These are phyloP conservation scores for Protophormia terraenovae DNA, from an alignment of 2,888 invertebrate species.

Conservation along the genomic window DNA sequence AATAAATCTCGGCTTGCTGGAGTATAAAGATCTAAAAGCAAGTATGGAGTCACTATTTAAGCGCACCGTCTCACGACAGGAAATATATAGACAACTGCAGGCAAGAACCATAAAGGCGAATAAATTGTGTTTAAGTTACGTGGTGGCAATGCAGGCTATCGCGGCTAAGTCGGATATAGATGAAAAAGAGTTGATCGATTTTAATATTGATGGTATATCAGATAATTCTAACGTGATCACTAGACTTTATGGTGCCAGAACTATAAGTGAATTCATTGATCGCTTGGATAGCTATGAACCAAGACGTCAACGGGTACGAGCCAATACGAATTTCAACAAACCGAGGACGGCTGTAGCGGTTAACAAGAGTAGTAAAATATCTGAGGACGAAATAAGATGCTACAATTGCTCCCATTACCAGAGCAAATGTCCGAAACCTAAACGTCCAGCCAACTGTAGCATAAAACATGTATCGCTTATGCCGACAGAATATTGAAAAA, in stretches of 20 bases:
- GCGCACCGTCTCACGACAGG: too few species aligned
- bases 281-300: conserved; percentile 48
- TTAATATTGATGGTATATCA: conserved; percentile 50
- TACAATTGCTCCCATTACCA: too few species aligned
- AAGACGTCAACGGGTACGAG: background rate
- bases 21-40: background rate
- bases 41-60: background rate
- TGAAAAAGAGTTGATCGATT: conserved; percentile 44
- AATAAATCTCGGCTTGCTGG: too few species aligned
- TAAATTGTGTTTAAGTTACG: conserved; percentile 34
- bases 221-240: conserved; percentile 46
- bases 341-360: background rate
- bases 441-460: too few species aligned
- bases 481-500: too few species aligned
- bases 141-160: conserved; percentile 32
- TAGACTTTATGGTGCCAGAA: conserved; percentile 44
- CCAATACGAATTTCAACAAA: conserved; percentile 8
- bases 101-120: conserved; percentile 5
- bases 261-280: conserved; percentile 31
- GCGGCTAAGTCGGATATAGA: conserved; percentile 12
- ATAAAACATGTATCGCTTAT: too few species aligned
- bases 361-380: background rate
- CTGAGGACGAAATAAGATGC: too few species aligned
- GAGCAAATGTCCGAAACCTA: too few species aligned
- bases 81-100: too few species aligned